Percentiles rank a stretch among this genome's conserved stretches.
Evolutionary conservation across 2,797 vertebrate species (phyloP).

Genomic region (Siniperca scherzeri): DNA sequence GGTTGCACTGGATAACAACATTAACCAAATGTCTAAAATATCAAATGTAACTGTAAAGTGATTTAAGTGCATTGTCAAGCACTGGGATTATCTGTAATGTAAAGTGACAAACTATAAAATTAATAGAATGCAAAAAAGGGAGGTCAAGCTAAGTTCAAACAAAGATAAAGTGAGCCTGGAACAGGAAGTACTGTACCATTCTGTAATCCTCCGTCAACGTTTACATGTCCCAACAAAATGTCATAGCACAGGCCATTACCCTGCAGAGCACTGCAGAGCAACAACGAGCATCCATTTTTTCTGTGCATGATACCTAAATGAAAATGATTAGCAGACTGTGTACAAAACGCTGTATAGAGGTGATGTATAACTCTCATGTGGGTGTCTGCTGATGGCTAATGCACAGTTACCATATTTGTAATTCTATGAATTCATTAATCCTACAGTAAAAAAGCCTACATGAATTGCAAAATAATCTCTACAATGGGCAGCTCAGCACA

Average conservation of each 20-base stretch:
- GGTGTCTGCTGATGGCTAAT: not conserved
- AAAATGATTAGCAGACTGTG: constrained; percentile 5
- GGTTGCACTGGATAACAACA: not conserved
- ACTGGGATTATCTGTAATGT: not conserved
- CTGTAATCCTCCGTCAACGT: not conserved
- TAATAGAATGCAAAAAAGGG: not conserved
- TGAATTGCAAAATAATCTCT: not conserved
- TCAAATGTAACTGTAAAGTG: not conserved
- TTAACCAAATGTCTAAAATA: not conserved
- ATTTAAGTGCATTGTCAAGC: not conserved
- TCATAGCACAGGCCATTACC: not conserved
- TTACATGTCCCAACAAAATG: not conserved
- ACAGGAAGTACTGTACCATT: constrained; percentile 11
- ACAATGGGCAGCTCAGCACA: too few relatives aligned
- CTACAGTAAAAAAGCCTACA: not conserved
- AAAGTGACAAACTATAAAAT: not conserved
- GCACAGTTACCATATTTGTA: not conserved
- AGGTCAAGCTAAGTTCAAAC: constrained; percentile 8
- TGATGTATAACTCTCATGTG: not conserved
- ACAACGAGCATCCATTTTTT: not conserved
- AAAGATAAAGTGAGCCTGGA: constrained; percentile 1
- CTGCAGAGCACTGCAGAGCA: not conserved
- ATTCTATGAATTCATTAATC: not conserved
- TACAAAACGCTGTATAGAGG: not conserved
- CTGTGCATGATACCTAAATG: not conserved